Evolutionary conservation across 2,888 invertebrate species (phyloP).

Genomic region (Cephus pygmeus): DNA sequence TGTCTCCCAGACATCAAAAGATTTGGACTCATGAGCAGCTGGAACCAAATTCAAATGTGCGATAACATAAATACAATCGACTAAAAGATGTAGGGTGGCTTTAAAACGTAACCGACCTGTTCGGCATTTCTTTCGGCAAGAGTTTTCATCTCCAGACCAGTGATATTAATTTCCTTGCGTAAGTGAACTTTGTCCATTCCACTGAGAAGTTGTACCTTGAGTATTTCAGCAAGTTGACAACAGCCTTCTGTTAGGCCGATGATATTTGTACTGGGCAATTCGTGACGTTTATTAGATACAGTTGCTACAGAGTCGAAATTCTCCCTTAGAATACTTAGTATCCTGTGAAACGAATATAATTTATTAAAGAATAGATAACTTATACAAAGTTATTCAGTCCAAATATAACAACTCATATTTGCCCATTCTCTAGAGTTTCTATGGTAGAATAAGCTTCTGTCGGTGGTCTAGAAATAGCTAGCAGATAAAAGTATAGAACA

Average conservation of each 20-base stretch:
- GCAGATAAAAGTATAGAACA: slow-evolving; percentile 21
- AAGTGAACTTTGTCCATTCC: slow-evolving; percentile 51
- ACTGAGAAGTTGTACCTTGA: slow-evolving; percentile 67
- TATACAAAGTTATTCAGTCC: neutral
- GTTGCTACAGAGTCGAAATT: slow-evolving; percentile 70
- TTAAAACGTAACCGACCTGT: slow-evolving; percentile 65
- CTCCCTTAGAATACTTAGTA: slow-evolving; percentile 66
- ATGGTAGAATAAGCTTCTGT: neutral
- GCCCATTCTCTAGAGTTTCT: neutral
- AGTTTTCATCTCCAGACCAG: slow-evolving; percentile 66
- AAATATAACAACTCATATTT: neutral
- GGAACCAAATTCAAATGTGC: slow-evolving; percentile 23
- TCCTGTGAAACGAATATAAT: slow-evolving; percentile 46
- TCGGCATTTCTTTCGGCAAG: slow-evolving; percentile 72
- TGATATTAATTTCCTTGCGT: slow-evolving; percentile 52
- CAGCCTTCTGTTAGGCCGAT: slow-evolving; percentile 74
- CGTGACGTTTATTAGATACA: slow-evolving; percentile 63
- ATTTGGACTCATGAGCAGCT: slow-evolving; percentile 62
- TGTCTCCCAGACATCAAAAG: slow-evolving; percentile 61
- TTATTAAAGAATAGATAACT: too few relatives aligned
- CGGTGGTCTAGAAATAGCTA: too few relatives aligned
- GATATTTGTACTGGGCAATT: slow-evolving; percentile 71
- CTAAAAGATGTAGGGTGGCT: neutral
- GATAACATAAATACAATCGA: neutral
- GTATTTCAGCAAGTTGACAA: slow-evolving; percentile 73